Base-by-base conservation (phyloP, 1,140 invertebrate species). In the Sminthurinus signatus region DNA sequence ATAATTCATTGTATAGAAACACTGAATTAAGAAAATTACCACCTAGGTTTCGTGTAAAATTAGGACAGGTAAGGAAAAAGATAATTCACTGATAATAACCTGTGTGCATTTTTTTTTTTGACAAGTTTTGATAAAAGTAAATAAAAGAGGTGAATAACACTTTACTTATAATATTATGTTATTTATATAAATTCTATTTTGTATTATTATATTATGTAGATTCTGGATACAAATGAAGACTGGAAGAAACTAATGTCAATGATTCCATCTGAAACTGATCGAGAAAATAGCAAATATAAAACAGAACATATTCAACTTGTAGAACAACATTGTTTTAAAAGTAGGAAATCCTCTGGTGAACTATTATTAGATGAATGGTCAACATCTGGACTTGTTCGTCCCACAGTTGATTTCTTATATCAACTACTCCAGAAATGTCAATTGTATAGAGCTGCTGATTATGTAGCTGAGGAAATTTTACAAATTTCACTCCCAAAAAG, bases 331-430 rank as follows among this genome's bases (percentile, higher is more conserved):
- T 56, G 56, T n/a, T 17, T 21, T 2, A 46, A 23, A 15, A 59
- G 21, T 31, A 23, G 68, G 52, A 62, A 60, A 46, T 44, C 36
- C 8, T 60, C 21, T 36, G 59, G 63, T 15, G 84, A 88, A 75
- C 85, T 91, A 58, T 80, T 92, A 67, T 79, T 92, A 44, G 84
- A 88, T 43, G 89, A 93, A 78, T 92, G 89, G 89, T 81, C 86
- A 19, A 89, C 86, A 1, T 88, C 87, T 63, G 88, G 88, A 1
- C 80, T 77, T 72, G 75, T 78, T 1, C 79, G 87, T 42, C 87
- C 89, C 8, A 86, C 82, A 1, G 74, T 90, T 2, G 73, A 77
- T 14, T 75, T 79, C 28, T 75, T 91, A n/a, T 75, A 86, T 2
- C 72, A 84, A n/a, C 76, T 89, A 43, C 75, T 89, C 15, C 73